phyloP scores from a whole-genome alignment of 2,888 invertebrate species.

The Lycophotia porphyrea region DNA sequence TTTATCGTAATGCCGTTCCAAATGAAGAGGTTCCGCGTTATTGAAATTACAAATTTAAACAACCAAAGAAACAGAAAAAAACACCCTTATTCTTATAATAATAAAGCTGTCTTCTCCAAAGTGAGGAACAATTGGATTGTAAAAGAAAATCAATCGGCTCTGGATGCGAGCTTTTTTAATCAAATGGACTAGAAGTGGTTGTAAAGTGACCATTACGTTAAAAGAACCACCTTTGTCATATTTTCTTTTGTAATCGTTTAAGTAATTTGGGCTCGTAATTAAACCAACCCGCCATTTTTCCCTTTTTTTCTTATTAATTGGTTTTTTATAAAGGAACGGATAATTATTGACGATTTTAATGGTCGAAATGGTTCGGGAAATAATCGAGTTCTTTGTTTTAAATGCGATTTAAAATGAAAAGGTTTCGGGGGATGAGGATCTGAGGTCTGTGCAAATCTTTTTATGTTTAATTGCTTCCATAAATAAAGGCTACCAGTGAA shows the following conservation, averaged over 20 bases:
- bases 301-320: constrained; percentile 64
- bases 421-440: constrained; percentile 22
- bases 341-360: constrained; percentile 65
- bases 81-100: constrained; percentile 56
- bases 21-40: constrained; percentile 81
- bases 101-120: constrained; percentile 67
- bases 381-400: constrained; percentile 57
- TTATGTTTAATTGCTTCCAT: constrained; percentile 24
- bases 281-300: constrained; percentile 70
- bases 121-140: constrained; percentile 74
- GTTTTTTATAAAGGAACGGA: constrained; percentile 61
- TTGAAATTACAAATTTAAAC: constrained; percentile 69
- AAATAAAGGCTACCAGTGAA: not conserved
- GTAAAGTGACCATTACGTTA: constrained; percentile 85
- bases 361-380: constrained; percentile 46
- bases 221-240: constrained; percentile 88
- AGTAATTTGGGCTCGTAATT: constrained; percentile 81
- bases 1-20: constrained; percentile 82
- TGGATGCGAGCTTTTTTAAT: constrained; percentile 86
- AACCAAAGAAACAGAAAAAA: constrained; percentile 44
- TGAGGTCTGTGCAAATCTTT: constrained; percentile 22
- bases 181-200: constrained; percentile 86
- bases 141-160: constrained; percentile 85
- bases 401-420: constrained; percentile 47
- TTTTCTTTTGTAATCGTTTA: constrained; percentile 83